Percentiles rank a stretch among this genome's conserved stretches.
phyloP scores from a whole-genome alignment of 2,113 vertebrate species.

The Jacana jacana region DNA sequence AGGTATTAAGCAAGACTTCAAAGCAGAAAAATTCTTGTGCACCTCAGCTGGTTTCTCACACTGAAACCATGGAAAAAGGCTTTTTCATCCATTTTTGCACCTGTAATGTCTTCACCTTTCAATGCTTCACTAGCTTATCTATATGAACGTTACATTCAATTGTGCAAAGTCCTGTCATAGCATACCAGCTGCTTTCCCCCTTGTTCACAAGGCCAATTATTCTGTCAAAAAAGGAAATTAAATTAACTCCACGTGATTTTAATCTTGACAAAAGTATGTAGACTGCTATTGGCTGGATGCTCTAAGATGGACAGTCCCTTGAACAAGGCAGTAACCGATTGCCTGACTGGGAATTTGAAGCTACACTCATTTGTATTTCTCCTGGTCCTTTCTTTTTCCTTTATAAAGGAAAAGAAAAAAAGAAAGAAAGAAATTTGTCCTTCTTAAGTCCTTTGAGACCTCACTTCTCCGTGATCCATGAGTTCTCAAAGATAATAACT shows the following conservation, averaged over 20 bases:
- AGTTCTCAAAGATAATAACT: background rate
- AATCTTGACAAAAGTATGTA: background rate
- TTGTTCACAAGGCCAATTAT: background rate
- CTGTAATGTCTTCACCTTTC: background rate
- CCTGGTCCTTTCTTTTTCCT: background rate
- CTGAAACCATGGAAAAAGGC: background rate
- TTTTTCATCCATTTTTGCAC: background rate
- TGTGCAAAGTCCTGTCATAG: background rate
- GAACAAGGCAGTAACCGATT: background rate
- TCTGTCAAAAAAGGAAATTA: conserved; percentile 21
- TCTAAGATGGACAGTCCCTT: background rate
- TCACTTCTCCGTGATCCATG: background rate
- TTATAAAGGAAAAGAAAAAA: background rate
- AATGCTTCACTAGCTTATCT: background rate
- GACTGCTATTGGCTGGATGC: background rate
- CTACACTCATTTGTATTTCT: background rate
- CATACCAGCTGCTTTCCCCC: background rate
- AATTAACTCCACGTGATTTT: background rate
- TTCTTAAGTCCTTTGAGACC: conserved; percentile 5
- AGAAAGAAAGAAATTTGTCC: background rate
- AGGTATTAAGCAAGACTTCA: background rate
- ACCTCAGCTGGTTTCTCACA: background rate
- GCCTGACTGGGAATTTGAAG: background rate
- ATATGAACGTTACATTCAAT: background rate
- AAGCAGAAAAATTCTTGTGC: background rate